Evolutionary conservation across 2,113 vertebrate species (phyloP).

Genomic region (Chitala chitala): DNA sequence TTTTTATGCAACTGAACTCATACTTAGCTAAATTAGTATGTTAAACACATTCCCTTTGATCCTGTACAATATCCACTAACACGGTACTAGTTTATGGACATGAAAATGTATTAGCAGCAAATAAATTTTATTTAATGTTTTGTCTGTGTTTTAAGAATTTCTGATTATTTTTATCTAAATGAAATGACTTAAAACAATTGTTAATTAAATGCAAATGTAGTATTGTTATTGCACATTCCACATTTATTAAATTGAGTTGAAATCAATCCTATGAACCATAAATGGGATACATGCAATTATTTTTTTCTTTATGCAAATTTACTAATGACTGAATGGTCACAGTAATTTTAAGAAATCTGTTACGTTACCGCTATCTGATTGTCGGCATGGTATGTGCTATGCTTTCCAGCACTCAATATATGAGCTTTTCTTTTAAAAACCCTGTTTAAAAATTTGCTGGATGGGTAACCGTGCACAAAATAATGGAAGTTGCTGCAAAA

Average conservation of each 20-base stretch:
- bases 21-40: not conserved
- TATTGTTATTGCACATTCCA: constrained; percentile 45
- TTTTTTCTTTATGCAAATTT: constrained; percentile 49
- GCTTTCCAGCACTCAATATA: too few relatives aligned
- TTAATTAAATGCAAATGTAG: constrained; percentile 38
- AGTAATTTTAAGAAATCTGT: not conserved
- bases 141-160: constrained; percentile 53
- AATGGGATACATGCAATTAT: constrained; percentile 46
- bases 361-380: not conserved
- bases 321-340: constrained; percentile 35
- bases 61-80: constrained; percentile 57
- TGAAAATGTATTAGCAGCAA: constrained; percentile 53
- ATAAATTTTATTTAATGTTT: constrained; percentile 51
- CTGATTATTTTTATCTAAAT: constrained; percentile 46
- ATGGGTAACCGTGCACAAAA: not conserved
- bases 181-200: constrained; percentile 1
- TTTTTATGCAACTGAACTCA: constrained; percentile 53
- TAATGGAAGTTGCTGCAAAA: too few relatives aligned
- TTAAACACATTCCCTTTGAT: constrained; percentile 48
- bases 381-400: too few relatives aligned
- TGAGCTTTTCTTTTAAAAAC: too few relatives aligned
- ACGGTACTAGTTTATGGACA: constrained; percentile 49
- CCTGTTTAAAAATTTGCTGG: not conserved
- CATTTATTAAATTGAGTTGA: constrained; percentile 50
- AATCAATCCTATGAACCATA: constrained; percentile 39